Evolutionary conservation across 2,888 invertebrate species (phyloP).

Genomic region (Pollenia griseotomentosa): DNA sequence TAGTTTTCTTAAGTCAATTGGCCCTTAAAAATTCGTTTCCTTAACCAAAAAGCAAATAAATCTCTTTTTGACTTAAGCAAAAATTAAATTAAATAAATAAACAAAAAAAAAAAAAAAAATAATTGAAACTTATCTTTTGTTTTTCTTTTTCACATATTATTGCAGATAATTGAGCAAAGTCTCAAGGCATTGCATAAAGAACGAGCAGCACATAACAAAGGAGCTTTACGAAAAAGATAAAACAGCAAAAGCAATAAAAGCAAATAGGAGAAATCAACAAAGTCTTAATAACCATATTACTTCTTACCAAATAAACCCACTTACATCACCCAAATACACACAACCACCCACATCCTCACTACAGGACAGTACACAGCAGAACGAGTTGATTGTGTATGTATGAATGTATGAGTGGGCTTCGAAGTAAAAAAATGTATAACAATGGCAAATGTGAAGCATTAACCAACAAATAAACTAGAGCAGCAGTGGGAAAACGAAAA

Average conservation of each 20-base stretch:
- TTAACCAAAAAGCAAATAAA: conserved; percentile 19
- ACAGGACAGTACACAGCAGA: neutral
- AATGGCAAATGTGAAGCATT: neutral
- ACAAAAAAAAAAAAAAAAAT: neutral
- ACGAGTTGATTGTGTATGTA: neutral
- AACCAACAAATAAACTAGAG: conserved; percentile 30
- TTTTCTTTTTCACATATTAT: conserved; percentile 35
- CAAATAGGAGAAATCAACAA: conserved; percentile 35
- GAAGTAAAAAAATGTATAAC: neutral
- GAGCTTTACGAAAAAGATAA: conserved; percentile 17
- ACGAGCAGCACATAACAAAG: neutral
- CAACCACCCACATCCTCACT: conserved; percentile 2
- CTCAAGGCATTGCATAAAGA: neutral
- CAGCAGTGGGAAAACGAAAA: neutral
- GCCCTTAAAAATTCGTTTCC: neutral
- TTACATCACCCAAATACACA: conserved; percentile 5
- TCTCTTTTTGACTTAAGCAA: conserved; percentile 1
- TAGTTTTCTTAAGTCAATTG: conserved; percentile 1
- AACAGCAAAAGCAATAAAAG: conserved; percentile 33
- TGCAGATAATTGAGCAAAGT: conserved; percentile 48
- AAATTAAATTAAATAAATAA: neutral
- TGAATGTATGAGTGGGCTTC: neutral
- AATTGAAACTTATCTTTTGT: conserved; percentile 9
- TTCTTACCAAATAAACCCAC: neutral
- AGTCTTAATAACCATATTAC: conserved; percentile 22